Evolutionary conservation across 2,113 vertebrate genomes (phyloP), one percentile per base, ranked within the genome.

Genomic region (Gasterosteus aculeatus): DNA sequence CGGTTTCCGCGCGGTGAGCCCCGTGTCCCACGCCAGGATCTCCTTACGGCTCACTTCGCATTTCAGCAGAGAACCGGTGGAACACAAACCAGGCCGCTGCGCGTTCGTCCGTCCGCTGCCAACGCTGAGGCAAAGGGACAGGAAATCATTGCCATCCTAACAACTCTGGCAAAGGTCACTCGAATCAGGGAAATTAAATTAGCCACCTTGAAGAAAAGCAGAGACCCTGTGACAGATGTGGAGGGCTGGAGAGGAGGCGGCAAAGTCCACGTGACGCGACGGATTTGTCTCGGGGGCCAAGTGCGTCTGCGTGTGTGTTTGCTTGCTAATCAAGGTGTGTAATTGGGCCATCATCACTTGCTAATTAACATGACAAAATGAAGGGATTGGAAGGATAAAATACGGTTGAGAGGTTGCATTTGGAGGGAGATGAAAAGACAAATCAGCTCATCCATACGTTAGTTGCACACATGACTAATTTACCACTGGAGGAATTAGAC

Each of bases 111-210:
- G 90, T 92, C 91, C 90, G 82, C 89, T 89, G 90, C 79, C 72
- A 91, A 62, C 91, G 91, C 92, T 94, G 94, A 97, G 88, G 89
- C 91, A 92, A 95, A 93, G 89, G 91, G 96, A 98, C 95, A 97
- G 95, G 92, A 98, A 98, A 97, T 97, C 96, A 94, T 96, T 97
- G 94, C 78, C 94, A 82, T 94, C 92, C 95, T 95, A 97, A 95
- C 93, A 95, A 92, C 93, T 95, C 93, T 90, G 91, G 94, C 91
- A 95, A 96, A 97, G 96, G 95, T 97, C 96, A 95, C 93, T 95
- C 93, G 95, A 95, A 96, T 94, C 91, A 88, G 93, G 83, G 82
- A 95, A 96, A 97, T 96, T 90, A 93, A 95, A 96, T 96, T 95
- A 96, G 95, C 96, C 96, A 96, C 92, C 90, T 94, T 93, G 92